A percentile compares a stretch with the other conserved stretches of the same genome.
phyloP scores from a whole-genome alignment of 1,140 invertebrate genomes.

The Lutraria rhynchaena region DNA sequence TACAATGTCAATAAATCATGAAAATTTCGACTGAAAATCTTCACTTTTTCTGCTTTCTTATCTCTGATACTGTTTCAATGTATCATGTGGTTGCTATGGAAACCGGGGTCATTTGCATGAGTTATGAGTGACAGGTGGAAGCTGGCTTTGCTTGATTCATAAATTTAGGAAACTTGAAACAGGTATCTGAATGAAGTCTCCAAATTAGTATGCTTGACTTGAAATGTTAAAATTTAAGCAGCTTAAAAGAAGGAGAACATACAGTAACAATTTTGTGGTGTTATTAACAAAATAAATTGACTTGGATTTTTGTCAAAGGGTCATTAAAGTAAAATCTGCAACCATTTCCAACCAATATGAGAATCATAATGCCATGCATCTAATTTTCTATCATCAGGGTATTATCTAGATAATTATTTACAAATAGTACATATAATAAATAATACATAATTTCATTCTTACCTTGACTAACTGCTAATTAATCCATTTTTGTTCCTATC shows the following conservation, averaged over 20 bases:
- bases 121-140: constrained; percentile 57
- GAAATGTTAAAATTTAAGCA: too few relatives aligned
- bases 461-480: constrained; percentile 4
- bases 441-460: not conserved
- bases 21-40: constrained; percentile 35
- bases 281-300: too few relatives aligned
- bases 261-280: too few relatives aligned
- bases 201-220: constrained; percentile 2
- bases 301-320: too few relatives aligned
- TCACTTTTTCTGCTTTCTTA: constrained; percentile 54
- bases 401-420: too few relatives aligned
- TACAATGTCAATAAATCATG: constrained; percentile 48
- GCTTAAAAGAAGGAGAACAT: too few relatives aligned
- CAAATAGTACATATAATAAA: too few relatives aligned
- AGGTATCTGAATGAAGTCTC: constrained; percentile 23
- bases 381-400: too few relatives aligned
- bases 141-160: constrained; percentile 35
- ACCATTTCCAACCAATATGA: too few relatives aligned
- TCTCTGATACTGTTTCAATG: constrained; percentile 47
- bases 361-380: too few relatives aligned
- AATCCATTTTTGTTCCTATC: constrained; percentile 5
- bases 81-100: constrained; percentile 53
- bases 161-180: constrained; percentile 37
- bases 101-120: constrained; percentile 59
- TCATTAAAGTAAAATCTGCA: too few relatives aligned